A percentile compares a stretch with the other conserved stretches of the same genome.
phyloP scores from a whole-genome alignment of 2,888 invertebrate species.

The Cosmopolites sordidus region DNA sequence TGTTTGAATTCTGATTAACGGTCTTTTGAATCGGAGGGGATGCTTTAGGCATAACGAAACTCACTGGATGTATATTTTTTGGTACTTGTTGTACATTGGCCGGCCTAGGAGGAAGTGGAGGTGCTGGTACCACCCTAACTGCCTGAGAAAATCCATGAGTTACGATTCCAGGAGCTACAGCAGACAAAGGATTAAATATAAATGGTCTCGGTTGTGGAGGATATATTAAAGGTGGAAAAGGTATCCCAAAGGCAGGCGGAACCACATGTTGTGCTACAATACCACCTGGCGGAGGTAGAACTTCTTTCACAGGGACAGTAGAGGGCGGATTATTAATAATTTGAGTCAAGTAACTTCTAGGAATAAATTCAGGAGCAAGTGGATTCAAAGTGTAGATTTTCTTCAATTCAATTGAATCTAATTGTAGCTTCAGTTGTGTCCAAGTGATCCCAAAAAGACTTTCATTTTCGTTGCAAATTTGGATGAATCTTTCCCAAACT shows the following conservation, averaged over 20 bases:
- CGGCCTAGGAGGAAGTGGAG: constrained; percentile 24
- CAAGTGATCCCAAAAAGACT: constrained; percentile 71
- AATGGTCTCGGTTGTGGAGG: constrained; percentile 31
- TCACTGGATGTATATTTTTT: constrained; percentile 24
- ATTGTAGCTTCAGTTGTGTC: constrained; percentile 58
- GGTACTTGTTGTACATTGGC: constrained; percentile 33
- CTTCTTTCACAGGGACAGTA: constrained; percentile 13
- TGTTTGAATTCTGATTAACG: constrained; percentile 36
- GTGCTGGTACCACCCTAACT: constrained; percentile 36
- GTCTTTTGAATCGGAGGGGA: constrained; percentile 13
- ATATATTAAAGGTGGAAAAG: constrained; percentile 30
- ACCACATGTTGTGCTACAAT: constrained; percentile 21
- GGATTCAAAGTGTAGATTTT: constrained; percentile 77
- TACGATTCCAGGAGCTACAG: constrained; percentile 22
- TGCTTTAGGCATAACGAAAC: constrained; percentile 6
- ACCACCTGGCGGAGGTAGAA: constrained; percentile 18
- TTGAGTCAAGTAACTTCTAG: constrained; percentile 50
- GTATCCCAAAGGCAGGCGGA: constrained; percentile 26
- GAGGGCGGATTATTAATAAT: background rate
- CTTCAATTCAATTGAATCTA: constrained; percentile 70
- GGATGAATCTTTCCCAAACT: constrained; percentile 76
- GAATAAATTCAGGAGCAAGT: constrained; percentile 74
- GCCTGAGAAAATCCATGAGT: constrained; percentile 29
- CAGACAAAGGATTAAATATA: constrained; percentile 29
- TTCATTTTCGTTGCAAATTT: constrained; percentile 65